phyloP scores from a whole-genome alignment of 2,797 vertebrate genomes.

The Lepus townsendii region DNA sequence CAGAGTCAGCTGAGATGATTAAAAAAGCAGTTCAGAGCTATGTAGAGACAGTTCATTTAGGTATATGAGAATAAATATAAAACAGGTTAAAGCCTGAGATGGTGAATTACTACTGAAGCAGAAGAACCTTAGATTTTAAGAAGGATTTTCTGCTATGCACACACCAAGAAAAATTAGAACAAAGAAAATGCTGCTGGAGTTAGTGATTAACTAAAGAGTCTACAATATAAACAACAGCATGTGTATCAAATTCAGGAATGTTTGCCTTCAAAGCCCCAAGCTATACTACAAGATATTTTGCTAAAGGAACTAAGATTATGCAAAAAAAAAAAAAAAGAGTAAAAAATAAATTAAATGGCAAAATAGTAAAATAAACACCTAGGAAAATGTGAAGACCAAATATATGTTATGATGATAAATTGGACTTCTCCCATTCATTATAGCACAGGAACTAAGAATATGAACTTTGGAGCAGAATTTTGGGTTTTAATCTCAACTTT shows the following conservation, averaged over 20 bases:
- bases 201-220: background rate
- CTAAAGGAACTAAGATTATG: slow-evolving; percentile 53
- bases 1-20: background rate
- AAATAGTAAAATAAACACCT: slow-evolving; percentile 55
- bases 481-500: slow-evolving; percentile 32
- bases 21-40: slow-evolving; percentile 43
- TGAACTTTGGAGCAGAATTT: background rate
- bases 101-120: slow-evolving; percentile 1
- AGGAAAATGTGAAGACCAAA: slow-evolving; percentile 41
- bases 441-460: background rate
- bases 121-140: background rate
- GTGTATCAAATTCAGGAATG: background rate
- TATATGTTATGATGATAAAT: background rate
- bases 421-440: background rate
- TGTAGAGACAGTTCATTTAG: background rate
- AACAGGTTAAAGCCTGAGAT: slow-evolving; percentile 13
- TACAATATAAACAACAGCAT: slow-evolving; percentile 13
- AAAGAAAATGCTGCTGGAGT: background rate
- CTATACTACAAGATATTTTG: background rate
- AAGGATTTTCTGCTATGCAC: background rate
- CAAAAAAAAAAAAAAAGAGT: background rate
- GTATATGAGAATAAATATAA: background rate
- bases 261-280: background rate
- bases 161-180: slow-evolving; percentile 6
- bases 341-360: background rate